Evolutionary conservation across 2,888 invertebrate genomes (phyloP), one percentile per base, ranked within the genome.

Genomic region (Apoderus coryli): DNA sequence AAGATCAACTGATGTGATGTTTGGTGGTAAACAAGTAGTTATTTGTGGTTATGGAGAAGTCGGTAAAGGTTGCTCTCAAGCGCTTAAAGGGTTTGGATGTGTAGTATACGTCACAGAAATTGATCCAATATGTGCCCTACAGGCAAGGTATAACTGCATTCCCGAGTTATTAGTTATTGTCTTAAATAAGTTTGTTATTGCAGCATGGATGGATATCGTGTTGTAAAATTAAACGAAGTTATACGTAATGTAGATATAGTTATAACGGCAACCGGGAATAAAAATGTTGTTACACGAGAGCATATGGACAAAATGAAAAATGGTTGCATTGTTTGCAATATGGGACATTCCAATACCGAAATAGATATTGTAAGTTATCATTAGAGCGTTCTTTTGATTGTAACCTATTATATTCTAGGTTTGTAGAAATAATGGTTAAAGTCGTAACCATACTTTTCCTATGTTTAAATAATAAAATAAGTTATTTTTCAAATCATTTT

Each of bases 41-140:
- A 81, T 95, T 23, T 93, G 93, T 56, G 95, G 95, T 2, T 95
- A 93, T 53, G 95, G 95, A 2, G 93, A 95, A 62, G 90, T 95
- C 22, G 93, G 93, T 16, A 95, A 95, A 60, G 93, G 93, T 1
- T 93, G 93, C 59, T 88, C 89, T 42, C 89, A 92, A 54, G 90
- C 92, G 4, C 62, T 95, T 9, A 90, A 90, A 59, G 92, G 90
- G 0, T 66, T 95, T 37, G 95, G 95, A 9, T 86, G 90, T 60
- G 84, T 92, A 47, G 90, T 89, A 36, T 80, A 80, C 59, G 71
- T 81, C 28, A 92, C 93, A 13, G 95, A 95, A 66, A 90, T 95
- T 44, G 95, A 95, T 63, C 95, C 95, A 0, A 95, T 95, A 50
- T 95, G 95, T 61, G 95, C 93, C 13, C 63, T 95, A 19, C 95